A percentile compares a stretch with the other conserved stretches of the same genome.
These are phyloP conservation scores for Gnathonemus echidnorhynchus DNA, from an alignment of 2,113 vertebrate genomes.

Conservation along the genomic window DNA sequence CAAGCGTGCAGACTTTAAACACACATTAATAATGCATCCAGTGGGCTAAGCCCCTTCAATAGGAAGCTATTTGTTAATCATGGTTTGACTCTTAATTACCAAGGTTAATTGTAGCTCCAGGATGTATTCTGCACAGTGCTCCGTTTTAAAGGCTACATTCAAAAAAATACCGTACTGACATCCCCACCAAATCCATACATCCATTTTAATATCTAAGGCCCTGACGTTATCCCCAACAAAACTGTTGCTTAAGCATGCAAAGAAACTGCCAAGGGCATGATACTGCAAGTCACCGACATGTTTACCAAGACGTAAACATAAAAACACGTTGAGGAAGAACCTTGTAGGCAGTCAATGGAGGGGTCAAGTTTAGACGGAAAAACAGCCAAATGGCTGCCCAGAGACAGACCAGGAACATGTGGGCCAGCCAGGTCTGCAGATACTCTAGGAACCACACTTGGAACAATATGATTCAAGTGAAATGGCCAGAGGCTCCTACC, in stretches of 20 bases:
- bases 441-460: background rate
- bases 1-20: constrained; percentile 32
- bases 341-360: background rate
- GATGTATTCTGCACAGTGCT: constrained; percentile 45
- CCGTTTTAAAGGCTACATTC: constrained; percentile 43
- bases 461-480: background rate
- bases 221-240: constrained; percentile 46
- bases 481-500: constrained; percentile 55
- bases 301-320: background rate
- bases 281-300: constrained; percentile 22
- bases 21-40: constrained; percentile 46
- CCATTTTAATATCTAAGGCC: constrained; percentile 48
- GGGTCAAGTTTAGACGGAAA: background rate
- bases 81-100: constrained; percentile 62
- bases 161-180: constrained; percentile 47
- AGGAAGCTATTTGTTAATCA: constrained; percentile 63
- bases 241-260: constrained; percentile 36
- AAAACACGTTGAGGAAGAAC: background rate
- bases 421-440: background rate
- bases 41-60: constrained; percentile 54
- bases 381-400: background rate
- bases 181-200: constrained; percentile 41
- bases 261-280: constrained; percentile 18
- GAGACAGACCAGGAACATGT: background rate
- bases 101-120: constrained; percentile 61